phyloP scores from a whole-genome alignment of 1,140 invertebrate species.

The Trachelipus rathkii region DNA sequence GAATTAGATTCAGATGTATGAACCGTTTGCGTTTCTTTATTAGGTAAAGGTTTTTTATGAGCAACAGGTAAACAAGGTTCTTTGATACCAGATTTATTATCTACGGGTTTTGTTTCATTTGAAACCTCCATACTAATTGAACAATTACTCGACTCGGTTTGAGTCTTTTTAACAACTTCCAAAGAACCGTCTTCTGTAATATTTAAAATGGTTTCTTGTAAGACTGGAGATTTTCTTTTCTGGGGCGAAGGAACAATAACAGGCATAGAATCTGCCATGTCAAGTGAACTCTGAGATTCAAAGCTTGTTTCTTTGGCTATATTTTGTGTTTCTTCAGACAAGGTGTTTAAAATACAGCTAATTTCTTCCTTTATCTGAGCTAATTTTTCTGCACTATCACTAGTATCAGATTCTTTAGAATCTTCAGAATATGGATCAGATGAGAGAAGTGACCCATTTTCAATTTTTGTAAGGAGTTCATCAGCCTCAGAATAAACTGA shows the following conservation, averaged over 20 bases:
- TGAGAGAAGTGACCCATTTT: neutral
- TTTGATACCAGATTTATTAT: too few species aligned
- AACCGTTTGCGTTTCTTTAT: too few species aligned
- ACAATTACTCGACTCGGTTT: too few species aligned
- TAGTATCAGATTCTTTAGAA: conserved; percentile 7
- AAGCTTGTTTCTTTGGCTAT: neutral
- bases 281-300: neutral
- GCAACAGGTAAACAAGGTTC: too few species aligned
- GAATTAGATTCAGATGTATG: too few species aligned
- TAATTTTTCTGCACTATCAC: neutral
- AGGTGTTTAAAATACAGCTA: neutral
- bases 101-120: too few species aligned
- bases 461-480: conserved; percentile 1
- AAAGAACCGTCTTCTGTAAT: too few species aligned
- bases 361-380: neutral
- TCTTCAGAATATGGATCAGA: neutral
- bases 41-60: too few species aligned
- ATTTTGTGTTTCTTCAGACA: neutral
- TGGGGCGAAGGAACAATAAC: neutral
- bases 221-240: neutral
- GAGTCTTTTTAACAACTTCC: too few species aligned
- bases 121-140: too few species aligned
- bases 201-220: too few species aligned
- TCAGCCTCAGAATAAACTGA: conserved; percentile 24
- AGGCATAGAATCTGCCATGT: neutral